Evolutionary conservation across 2,888 invertebrate species (phyloP), one percentile per base, ranked within the genome.

Genomic region (Empis livida): DNA sequence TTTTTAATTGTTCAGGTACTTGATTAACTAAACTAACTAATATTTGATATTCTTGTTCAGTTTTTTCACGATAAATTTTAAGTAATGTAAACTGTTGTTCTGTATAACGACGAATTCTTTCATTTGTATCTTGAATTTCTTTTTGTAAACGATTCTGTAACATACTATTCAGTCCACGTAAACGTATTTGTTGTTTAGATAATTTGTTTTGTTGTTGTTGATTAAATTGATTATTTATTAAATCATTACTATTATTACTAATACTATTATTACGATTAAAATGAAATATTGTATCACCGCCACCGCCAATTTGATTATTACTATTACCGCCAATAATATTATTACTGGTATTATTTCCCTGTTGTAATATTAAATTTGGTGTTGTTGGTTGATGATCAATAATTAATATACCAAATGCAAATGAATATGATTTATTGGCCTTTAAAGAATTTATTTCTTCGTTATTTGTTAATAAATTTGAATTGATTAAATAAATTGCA

Each of bases 1-100:
- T 55, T 50, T 59, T 53, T 40, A 53, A 48, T 49, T 51, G 59
- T 43, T 66, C 64, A 55, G 68, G 61, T 55, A 67, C 55, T 51
- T 53, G 57, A 47, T 61, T 60, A 40, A 65, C 59, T 43, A 58
- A 54, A 74, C 78, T 78, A 63, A 75, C 70, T 68, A 80, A 74
- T 64, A 77, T 72, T 65, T 78, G 77, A 62, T 80, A 80, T 66
- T 88, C 86, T 58, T 75, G 78, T 59, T 82, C 81, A 53, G 82
- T 81, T 61, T 75, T 78, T 64, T 83, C 83, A 59, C 78, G 78
- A 64, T 79, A 80, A 53, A 77, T 77, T 61, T 89, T 85, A 57
- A 87, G 74, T 55, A 80, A 73, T 50, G 79, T 77, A 72, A 84
- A 84, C 61, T 86, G 82, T 60, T 81, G 79, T 58, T 82, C 82